These are phyloP conservation scores for Drosophila pruinosa DNA, from an alignment of 1,140 invertebrate species.

Conservation along the genomic window DNA sequence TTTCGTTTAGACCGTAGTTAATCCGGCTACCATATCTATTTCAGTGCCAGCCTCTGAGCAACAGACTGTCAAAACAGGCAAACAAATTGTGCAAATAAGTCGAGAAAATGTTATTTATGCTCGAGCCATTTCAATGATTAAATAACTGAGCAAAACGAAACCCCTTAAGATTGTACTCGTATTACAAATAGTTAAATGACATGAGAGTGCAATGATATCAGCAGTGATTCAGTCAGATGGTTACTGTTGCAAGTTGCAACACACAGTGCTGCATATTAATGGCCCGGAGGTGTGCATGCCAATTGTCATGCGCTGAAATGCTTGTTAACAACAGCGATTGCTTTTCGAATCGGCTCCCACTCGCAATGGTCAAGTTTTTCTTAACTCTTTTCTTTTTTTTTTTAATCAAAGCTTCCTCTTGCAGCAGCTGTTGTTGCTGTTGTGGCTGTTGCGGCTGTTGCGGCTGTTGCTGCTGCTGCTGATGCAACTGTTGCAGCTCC, in stretches of 20 bases:
- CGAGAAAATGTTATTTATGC: constrained; percentile 75
- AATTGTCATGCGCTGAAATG: constrained; percentile 81
- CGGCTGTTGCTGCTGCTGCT: constrained; percentile 20
- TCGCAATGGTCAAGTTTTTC: constrained; percentile 28
- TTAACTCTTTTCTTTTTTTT: constrained; percentile 35
- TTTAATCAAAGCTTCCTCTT: constrained; percentile 66
- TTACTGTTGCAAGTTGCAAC: background rate
- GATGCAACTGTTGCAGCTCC: constrained; percentile 54
- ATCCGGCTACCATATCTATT: constrained; percentile 38
- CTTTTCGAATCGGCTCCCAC: constrained; percentile 55
- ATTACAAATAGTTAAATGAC: constrained; percentile 55
- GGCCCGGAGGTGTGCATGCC: constrained; percentile 77
- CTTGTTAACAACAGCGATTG: constrained; percentile 80
- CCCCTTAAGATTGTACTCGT: constrained; percentile 18
- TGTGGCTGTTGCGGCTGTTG: too few species aligned
- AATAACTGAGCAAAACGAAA: constrained; percentile 49
- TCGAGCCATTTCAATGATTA: constrained; percentile 66
- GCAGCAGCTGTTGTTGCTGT: constrained; percentile 25
- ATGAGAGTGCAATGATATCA: constrained; percentile 37
- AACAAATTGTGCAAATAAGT: constrained; percentile 81
- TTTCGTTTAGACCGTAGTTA: background rate
- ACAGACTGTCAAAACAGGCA: constrained; percentile 71
- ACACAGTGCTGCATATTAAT: constrained; percentile 59
- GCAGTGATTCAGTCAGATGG: background rate
- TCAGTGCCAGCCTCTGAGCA: constrained; percentile 52